Evolutionary conservation across 2,797 vertebrate species (phyloP), one percentile per base, ranked within the genome.

Genomic region (Benthosema pterotum): DNA sequence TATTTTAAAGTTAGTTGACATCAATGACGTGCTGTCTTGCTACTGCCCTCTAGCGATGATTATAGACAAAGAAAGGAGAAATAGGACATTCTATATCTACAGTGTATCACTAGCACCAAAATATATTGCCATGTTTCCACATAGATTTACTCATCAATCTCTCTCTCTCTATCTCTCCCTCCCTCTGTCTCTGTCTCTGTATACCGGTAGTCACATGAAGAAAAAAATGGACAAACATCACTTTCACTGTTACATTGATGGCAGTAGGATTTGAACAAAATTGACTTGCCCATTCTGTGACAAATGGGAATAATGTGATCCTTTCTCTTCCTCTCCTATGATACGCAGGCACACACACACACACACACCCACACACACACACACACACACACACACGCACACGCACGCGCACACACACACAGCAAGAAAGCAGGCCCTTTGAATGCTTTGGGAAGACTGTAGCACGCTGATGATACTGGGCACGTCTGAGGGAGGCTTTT

Each of bases 1-100:
- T 11, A 42, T 28, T 12, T 14, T 54, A 49, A 11, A 38, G 7
- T 38, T 38, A 38, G 32, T 38, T 38, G 32, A 38, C 32, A 38
- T 38, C 8, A 11, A 38, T 48, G 1, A 1, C 42, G 25, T 5
- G 42, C 50, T 83, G 69, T 75, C 17, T 11, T 60, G 47, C 63
- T 75, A 74, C 80, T 87, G 85, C 79, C 83, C 77, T 75, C 87
- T 87, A 47, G 69, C 79, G 84, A 64, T 54, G 22, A 38, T 38
- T 38, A 38, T 38, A 38, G 32, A 32, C 32, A 32, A 32, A 32
- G 32, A 38, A 11, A 38, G 11, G 11, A 0, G 11, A 11, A 38
- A 38, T 9, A 9, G 8, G 1, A 38, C 9, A 38, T 38, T 38
- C 8, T 38, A 38, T 38, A 38, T 11, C 32, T 38, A 38, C 8